Percentiles rank a stretch among this genome's conserved stretches.
Evolutionary conservation across 2,888 invertebrate genomes (phyloP).

Genomic region (Philaethria dido): DNA sequence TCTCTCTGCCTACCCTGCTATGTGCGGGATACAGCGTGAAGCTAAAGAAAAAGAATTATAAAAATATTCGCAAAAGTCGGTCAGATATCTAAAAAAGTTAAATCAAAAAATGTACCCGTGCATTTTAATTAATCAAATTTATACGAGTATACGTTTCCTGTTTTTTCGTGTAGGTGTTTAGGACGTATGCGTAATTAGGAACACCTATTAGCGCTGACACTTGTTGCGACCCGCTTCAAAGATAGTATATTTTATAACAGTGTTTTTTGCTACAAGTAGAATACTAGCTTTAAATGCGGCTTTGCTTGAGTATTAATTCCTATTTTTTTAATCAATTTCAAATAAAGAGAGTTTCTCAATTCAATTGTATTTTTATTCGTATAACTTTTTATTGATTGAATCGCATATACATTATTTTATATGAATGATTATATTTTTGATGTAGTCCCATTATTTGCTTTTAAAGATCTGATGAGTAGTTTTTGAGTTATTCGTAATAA

Average conservation of each 20-base stretch:
- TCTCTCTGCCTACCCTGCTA: no score
- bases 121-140: conserved; percentile 42
- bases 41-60: no score
- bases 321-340: no score
- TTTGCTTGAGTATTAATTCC: not conserved
- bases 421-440: no score
- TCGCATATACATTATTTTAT: no score
- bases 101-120: conserved; percentile 16
- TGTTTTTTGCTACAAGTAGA: not conserved
- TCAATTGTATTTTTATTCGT: no score
- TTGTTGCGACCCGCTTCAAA: conserved; percentile 24
- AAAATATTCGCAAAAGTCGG: conserved; percentile 3
- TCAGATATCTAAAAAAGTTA: conserved; percentile 17
- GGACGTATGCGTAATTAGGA: conserved; percentile 35
- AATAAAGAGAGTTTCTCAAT: no score
- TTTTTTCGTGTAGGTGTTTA: conserved; percentile 41
- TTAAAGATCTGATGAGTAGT: no score
- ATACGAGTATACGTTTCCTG: conserved; percentile 43
- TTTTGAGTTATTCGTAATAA: no score
- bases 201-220: conserved; percentile 27
- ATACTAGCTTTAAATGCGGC: not conserved
- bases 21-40: no score
- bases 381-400: no score
- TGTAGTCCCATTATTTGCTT: no score
- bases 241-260: not conserved